phyloP scores from a whole-genome alignment of 2,113 vertebrate genomes.

The Lanius ludovicianus region DNA sequence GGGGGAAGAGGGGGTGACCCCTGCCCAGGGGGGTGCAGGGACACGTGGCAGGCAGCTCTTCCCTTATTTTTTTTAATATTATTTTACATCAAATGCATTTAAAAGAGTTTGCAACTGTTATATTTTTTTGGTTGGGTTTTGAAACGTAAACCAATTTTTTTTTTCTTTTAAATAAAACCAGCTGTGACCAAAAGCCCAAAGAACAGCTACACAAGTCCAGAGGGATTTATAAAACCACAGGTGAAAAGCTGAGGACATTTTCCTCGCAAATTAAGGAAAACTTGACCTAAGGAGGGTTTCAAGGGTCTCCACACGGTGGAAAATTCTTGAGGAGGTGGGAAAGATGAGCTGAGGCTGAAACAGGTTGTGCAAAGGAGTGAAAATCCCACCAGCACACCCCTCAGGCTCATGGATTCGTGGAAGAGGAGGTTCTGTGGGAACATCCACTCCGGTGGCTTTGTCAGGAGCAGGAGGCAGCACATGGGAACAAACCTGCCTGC shows the following conservation, averaged over 20 bases:
- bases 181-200: neutral
- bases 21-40: neutral
- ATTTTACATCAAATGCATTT: neutral
- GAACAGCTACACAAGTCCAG: neutral
- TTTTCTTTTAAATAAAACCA: neutral
- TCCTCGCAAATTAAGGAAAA: neutral
- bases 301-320: accelerated
- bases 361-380: neutral
- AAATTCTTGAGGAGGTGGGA: neutral
- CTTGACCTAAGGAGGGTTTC: neutral
- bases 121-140: neutral
- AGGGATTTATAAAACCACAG: neutral
- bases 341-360: neutral
- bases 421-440: neutral
- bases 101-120: neutral
- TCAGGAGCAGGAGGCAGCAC: neutral
- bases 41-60: accelerated
- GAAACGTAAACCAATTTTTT: neutral
- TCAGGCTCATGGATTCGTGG: neutral
- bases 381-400: neutral
- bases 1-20: neutral
- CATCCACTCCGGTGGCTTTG: neutral
- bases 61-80: neutral
- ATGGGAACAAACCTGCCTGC: neutral
- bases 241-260: neutral